Conservation (phyloP, 2,797 vertebrate species). For the Enteromius thamalakanensis region DNA sequence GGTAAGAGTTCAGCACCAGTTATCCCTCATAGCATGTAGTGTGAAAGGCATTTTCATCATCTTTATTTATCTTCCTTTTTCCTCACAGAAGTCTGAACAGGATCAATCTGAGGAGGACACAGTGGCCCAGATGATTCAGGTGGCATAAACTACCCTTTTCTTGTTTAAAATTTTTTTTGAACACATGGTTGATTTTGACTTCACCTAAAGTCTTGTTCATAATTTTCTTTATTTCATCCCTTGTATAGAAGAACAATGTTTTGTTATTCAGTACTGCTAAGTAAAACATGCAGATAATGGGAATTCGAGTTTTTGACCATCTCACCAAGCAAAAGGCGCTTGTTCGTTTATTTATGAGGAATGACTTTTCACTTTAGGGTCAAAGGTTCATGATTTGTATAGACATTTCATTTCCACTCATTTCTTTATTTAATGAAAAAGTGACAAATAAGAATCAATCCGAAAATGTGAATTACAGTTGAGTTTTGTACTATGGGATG, state of each 20-base stretch:
- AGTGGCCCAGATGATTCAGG: constrained; percentile 93
- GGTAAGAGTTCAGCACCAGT: constrained; percentile 34
- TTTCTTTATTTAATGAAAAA: constrained; percentile 22
- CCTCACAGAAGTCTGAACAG: constrained; percentile 77
- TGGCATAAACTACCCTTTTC: constrained; percentile 77
- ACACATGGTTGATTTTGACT: constrained; percentile 8
- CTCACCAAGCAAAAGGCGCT: neutral
- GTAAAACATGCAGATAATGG: neutral
- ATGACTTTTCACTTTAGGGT: neutral
- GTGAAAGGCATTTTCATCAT: neutral
- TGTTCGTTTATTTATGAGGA: constrained; percentile 1
- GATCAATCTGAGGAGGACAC: constrained; percentile 85
- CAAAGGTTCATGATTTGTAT: neutral
- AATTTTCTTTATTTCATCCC: neutral
- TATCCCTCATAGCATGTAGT: neutral
- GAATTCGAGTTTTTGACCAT: neutral
- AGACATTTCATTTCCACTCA: constrained; percentile 12
- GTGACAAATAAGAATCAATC: neutral
- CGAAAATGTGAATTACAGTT: constrained; percentile 20
- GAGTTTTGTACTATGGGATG: neutral
- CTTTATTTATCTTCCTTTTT: constrained; percentile 39
- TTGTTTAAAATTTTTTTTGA: neutral
- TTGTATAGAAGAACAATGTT: neutral
- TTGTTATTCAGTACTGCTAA: neutral
- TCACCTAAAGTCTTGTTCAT: neutral